phyloP scores from a whole-genome alignment of 2,797 vertebrate species.

The Tamandua tetradactyla region DNA sequence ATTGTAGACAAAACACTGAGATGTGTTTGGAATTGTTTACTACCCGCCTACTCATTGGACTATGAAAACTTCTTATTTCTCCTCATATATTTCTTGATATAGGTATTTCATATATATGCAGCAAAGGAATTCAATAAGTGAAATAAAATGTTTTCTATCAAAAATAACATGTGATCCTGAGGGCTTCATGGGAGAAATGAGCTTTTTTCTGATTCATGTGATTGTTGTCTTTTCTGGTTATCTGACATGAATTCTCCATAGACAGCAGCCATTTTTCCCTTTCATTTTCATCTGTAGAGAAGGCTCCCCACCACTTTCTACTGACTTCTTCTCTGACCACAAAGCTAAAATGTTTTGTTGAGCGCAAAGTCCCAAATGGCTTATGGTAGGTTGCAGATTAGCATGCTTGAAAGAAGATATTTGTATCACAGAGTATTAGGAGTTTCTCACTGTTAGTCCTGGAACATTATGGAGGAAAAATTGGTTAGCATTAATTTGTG shows the following conservation, averaged over 20 bases:
- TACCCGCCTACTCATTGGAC: background rate
- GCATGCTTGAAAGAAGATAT: background rate
- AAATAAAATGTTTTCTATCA: background rate
- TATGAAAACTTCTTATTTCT: background rate
- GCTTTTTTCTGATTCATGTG: background rate
- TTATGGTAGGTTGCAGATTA: background rate
- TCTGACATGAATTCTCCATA: background rate
- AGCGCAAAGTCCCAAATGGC: background rate
- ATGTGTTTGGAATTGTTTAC: background rate
- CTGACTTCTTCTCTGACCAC: background rate
- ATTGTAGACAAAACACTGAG: background rate
- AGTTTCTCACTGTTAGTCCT: constrained; percentile 9
- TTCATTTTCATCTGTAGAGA: background rate
- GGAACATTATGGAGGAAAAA: background rate
- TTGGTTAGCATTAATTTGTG: constrained; percentile 44
- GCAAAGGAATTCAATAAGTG: background rate
- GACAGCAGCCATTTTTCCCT: background rate
- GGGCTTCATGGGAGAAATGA: background rate
- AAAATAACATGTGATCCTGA: background rate
- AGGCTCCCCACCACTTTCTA: background rate
- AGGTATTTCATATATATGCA: background rate
- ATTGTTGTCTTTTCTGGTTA: background rate
- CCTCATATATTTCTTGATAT: background rate
- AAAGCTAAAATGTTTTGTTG: background rate
- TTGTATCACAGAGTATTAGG: background rate